A percentile compares a stretch with the other conserved stretches of the same genome.
Evolutionary conservation across 2,888 invertebrate species (phyloP).

Genomic region (Emmelina monodactyla): DNA sequence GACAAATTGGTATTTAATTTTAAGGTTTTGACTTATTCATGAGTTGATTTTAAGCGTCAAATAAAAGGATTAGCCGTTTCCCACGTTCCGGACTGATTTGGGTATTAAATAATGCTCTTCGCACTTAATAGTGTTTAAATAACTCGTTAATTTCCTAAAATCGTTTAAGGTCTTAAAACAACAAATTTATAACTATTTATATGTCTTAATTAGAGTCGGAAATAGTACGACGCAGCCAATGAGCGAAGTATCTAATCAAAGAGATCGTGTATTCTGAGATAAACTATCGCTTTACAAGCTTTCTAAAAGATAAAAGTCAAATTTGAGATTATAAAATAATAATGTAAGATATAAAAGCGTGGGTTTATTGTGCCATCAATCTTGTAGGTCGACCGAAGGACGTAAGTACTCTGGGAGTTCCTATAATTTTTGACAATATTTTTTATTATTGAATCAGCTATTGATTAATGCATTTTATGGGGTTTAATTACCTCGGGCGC

Average conservation of each 20-base stretch:
- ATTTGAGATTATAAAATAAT: conserved; percentile 57
- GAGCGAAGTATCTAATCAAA: conserved; percentile 37
- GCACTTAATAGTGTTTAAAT: conserved; percentile 24
- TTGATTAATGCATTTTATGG: too few relatives aligned
- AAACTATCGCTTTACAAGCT: conserved; percentile 54
- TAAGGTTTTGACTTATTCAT: background rate
- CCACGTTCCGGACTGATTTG: conserved; percentile 15
- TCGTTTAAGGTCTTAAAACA: conserved; percentile 18
- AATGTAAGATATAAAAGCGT: conserved; percentile 49
- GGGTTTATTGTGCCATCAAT: conserved; percentile 60
- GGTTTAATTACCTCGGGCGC: too few relatives aligned
- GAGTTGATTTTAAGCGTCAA: background rate
- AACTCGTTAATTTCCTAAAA: conserved; percentile 26
- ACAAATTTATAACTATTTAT: conserved; percentile 31
- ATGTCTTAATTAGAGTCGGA: conserved; percentile 31
- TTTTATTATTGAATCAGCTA: too few relatives aligned
- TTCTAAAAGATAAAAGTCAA: conserved; percentile 56
- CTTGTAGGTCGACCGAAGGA: conserved; percentile 40
- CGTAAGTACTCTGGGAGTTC: conserved; percentile 38
- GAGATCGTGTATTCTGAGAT: conserved; percentile 46
- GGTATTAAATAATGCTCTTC: conserved; percentile 24
- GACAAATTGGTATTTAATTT: background rate
- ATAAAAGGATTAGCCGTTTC: conserved; percentile 12
- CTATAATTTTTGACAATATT: too few relatives aligned
- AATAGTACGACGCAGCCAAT: conserved; percentile 23